phyloP scores from a whole-genome alignment of 2,888 invertebrate genomes.

The Octonoba sinensis region DNA sequence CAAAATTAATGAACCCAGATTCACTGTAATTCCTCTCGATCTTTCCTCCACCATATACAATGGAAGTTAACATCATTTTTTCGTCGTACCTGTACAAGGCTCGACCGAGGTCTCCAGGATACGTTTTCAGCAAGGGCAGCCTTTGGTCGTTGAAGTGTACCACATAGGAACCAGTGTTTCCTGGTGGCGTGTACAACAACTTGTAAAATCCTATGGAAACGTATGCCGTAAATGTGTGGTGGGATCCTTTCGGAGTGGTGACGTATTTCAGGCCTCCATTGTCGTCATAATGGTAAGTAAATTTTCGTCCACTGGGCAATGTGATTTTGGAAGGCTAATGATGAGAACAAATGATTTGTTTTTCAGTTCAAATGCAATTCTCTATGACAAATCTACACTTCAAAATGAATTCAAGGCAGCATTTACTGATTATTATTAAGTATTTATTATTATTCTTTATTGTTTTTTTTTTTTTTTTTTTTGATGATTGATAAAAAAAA shows the following conservation, averaged over 20 bases:
- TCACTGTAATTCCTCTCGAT: conserved; percentile 64
- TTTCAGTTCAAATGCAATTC: too few relatives aligned
- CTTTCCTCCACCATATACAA: conserved; percentile 73
- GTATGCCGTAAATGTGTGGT: conserved; percentile 92
- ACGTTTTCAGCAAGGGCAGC: conserved; percentile 88
- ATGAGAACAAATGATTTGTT: conserved; percentile 68
- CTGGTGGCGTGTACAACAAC: conserved; percentile 92
- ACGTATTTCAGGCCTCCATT: conserved; percentile 91
- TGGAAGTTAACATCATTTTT: conserved; percentile 85
- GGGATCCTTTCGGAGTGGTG: conserved; percentile 93
- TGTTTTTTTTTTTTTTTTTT: too few relatives aligned
- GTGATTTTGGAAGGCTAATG: conserved; percentile 87
- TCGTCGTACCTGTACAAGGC: conserved; percentile 90
- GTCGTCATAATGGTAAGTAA: conserved; percentile 86
- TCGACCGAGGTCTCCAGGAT: conserved; percentile 88
- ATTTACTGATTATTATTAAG: too few relatives aligned
- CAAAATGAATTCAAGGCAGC: too few relatives aligned
- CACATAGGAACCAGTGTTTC: conserved; percentile 87
- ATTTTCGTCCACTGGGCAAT: conserved; percentile 92
- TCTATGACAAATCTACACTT: too few relatives aligned
- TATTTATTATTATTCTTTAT: too few relatives aligned
- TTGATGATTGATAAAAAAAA: too few relatives aligned
- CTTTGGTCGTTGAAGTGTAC: conserved; percentile 95
- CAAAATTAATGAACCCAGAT: conserved; percentile 57
- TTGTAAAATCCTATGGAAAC: conserved; percentile 94